Conservation (phyloP, 2,797 vertebrate genomes). For the Galago senegalensis region DNA sequence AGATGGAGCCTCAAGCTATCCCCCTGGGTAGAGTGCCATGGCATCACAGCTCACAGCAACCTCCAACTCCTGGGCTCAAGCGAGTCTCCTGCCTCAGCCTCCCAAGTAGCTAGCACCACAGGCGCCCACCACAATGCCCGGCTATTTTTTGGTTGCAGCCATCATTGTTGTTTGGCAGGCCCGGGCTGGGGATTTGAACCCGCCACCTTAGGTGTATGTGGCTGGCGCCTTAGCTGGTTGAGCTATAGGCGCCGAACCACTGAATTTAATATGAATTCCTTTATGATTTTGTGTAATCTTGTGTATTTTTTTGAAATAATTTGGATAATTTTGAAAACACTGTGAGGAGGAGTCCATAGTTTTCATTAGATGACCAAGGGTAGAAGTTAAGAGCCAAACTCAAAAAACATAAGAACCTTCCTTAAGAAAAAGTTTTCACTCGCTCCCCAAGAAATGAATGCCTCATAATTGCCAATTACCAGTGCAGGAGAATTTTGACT, state of each 20-base stretch:
- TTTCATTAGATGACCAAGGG: not conserved
- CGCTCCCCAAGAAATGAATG: not conserved
- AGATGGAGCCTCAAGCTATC: too few relatives aligned
- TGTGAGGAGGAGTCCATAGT: not conserved
- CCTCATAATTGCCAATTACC: not conserved
- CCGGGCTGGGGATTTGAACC: too few relatives aligned
- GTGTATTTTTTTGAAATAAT: not conserved
- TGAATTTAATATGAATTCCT: conserved; percentile 3
- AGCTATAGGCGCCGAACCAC: not conserved
- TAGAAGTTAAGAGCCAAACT: conserved; percentile 8
- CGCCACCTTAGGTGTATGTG: too few relatives aligned
- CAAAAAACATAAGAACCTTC: not conserved
- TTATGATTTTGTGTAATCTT: not conserved
- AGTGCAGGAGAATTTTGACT: not conserved
- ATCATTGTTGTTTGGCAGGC: too few relatives aligned
- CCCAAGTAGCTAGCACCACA: too few relatives aligned
- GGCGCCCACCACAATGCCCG: too few relatives aligned
- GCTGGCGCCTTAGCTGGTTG: too few relatives aligned
- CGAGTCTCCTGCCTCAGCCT: too few relatives aligned
- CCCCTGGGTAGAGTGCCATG: too few relatives aligned
- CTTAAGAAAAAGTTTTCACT: not conserved
- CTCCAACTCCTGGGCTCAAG: too few relatives aligned
- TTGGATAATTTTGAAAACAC: conserved; percentile 17
- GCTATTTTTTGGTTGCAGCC: too few relatives aligned
- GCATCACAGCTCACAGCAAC: too few relatives aligned